Evolutionary conservation across 2,888 invertebrate species (phyloP), one percentile per base, ranked within the genome.

Genomic region (Choristoneura rosaceana): DNA sequence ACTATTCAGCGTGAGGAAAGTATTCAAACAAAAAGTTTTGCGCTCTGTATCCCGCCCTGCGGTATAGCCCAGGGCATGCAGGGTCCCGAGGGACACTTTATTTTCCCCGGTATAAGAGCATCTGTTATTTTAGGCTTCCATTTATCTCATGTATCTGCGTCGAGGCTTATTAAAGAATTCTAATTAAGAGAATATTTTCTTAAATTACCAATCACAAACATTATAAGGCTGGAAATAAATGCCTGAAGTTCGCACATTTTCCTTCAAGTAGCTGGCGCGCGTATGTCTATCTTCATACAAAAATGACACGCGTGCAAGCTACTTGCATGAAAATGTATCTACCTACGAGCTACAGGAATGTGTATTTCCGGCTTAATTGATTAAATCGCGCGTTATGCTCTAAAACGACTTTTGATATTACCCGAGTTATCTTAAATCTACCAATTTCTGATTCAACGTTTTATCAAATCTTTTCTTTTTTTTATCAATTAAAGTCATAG

Each of bases 91-190:
- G 63, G 34, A 63, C 58, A 43, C 34, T 69, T 65, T 64, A 65
- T 64, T 65, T 63, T 70, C 47, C 10, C 65, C 38, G 25, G 25
- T 50, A 60, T 65, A 65, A 70, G 47, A 64, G 50, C 64, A 50
- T 64, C n/a, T 47, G 50, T 64, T 64, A 55, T 55, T 55, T 55
- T 25, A 55, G 55, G 55, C 55, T 25, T 55, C 55, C 55, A 55
- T 55, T 55, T 55, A 55, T 55, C 55, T 55, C 25, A 12, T 25
- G 12, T 25, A 55, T 55, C 25, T 55, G 55, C 12, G 10, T 52
- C 50, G 17, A 15, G 50, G 50, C 25, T 25, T 25, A 55, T 55
- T 55, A 55, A 55, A 7, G 55, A 25, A 25, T 25, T 55, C 25
- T 17, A 17, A 55, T 17, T 55, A 55, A 1, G 25, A 10, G 10